Evolutionary conservation across 1,140 invertebrate genomes (phyloP).

Genomic region (Heliconius himera): DNA sequence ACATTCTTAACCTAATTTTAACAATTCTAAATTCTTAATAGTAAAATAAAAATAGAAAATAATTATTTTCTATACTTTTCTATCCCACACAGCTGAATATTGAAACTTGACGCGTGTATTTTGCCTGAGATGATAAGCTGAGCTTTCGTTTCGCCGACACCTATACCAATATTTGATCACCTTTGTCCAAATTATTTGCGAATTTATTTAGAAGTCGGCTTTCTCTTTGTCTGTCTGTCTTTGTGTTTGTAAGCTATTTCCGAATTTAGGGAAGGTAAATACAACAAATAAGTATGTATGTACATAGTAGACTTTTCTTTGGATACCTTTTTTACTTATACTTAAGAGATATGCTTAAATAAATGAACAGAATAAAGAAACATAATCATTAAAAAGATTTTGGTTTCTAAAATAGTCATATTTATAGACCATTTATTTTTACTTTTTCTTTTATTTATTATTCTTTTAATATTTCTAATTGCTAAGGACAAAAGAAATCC

Average conservation of each 20-base stretch:
- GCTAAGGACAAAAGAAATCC: too few species aligned
- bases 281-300: not conserved
- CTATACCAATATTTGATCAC: conserved; percentile 55
- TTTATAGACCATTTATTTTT: too few species aligned
- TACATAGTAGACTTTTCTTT: not conserved
- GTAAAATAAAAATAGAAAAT: not conserved
- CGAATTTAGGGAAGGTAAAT: not conserved
- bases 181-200: conserved; percentile 45
- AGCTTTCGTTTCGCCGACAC: conserved; percentile 52
- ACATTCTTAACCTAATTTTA: too few species aligned
- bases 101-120: conserved; percentile 44
- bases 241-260: not conserved
- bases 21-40: too few species aligned
- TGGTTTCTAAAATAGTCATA: too few species aligned
- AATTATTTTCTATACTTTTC: conserved; percentile 10
- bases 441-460: too few species aligned
- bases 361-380: too few species aligned
- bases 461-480: too few species aligned
- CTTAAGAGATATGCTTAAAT: not conserved
- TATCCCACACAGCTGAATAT: conserved; percentile 19
- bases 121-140: conserved; percentile 37
- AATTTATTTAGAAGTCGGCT: conserved; percentile 24
- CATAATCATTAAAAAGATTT: too few species aligned
- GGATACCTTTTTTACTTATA: not conserved
- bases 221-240: not conserved